Percentiles rank a stretch among this genome's conserved stretches.
phyloP scores from a whole-genome alignment of 2,113 vertebrate species.

The Saccopteryx leptura region DNA sequence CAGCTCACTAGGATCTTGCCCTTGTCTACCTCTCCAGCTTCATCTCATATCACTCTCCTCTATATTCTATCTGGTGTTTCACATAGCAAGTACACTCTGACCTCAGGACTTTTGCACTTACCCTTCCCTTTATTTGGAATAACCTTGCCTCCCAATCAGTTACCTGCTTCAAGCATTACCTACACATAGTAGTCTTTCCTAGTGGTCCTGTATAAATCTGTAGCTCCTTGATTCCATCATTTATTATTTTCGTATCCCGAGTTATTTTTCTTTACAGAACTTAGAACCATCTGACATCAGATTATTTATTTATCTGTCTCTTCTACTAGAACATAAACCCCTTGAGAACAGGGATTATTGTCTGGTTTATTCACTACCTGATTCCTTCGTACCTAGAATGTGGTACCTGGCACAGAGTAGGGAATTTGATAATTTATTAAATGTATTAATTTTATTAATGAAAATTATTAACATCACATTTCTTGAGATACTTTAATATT shows the following conservation, averaged over 20 bases:
- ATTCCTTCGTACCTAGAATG: slow-evolving; percentile 10
- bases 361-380: slow-evolving; percentile 30
- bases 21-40: not conserved
- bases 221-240: not conserved
- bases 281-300: not conserved
- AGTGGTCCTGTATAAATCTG: not conserved
- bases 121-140: slow-evolving; percentile 50
- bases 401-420: slow-evolving; percentile 14
- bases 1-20: not conserved
- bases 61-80: not conserved
- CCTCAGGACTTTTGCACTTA: not conserved
- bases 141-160: not conserved
- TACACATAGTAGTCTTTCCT: not conserved
- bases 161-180: not conserved
- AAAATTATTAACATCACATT: slow-evolving; percentile 41
- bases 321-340: slow-evolving; percentile 38
- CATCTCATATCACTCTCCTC: not conserved
- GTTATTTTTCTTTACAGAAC: slow-evolving; percentile 43
- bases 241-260: not conserved
- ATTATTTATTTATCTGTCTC: not conserved
- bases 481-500: slow-evolving; percentile 3
- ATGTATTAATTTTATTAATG: not conserved
- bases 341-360: slow-evolving; percentile 24
- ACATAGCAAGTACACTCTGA: not conserved
- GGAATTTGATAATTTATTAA: slow-evolving; percentile 9